Evolutionary conservation across 2,888 invertebrate species (phyloP).

Genomic region (Altica lythri): DNA sequence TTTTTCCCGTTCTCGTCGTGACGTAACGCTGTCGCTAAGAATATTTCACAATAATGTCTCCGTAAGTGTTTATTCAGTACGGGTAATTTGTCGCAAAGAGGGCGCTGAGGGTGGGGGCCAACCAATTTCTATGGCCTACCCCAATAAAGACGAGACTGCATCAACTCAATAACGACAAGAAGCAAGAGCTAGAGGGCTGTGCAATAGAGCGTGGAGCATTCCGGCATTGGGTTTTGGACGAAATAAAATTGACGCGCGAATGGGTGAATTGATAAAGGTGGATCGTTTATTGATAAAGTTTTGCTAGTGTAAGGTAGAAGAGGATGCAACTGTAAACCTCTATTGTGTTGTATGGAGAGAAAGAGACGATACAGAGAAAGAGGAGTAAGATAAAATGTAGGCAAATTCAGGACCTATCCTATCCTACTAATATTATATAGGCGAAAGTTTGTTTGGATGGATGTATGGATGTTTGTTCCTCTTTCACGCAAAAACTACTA

Average conservation of each 20-base stretch:
- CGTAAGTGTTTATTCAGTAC: slow-evolving; percentile 45
- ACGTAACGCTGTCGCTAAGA: slow-evolving; percentile 42
- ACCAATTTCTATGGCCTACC: slow-evolving; percentile 38
- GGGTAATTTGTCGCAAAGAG: slow-evolving; percentile 42
- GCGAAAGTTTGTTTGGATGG: too few relatives aligned
- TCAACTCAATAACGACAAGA: neutral
- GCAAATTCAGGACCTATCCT: too few relatives aligned
- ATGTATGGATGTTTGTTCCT: too few relatives aligned
- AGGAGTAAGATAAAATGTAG: too few relatives aligned
- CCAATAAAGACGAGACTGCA: slow-evolving; percentile 30
- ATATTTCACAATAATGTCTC: slow-evolving; percentile 46
- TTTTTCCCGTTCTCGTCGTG: slow-evolving; percentile 26
- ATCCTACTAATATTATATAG: too few relatives aligned
- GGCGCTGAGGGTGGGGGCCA: slow-evolving; percentile 30
- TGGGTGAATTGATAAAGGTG: neutral
- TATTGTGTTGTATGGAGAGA: too few relatives aligned
- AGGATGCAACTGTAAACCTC: too few relatives aligned
- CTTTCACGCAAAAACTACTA: too few relatives aligned
- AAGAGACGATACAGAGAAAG: too few relatives aligned
- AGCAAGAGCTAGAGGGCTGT: slow-evolving; percentile 8
- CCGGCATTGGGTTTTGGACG: neutral
- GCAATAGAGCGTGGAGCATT: slow-evolving; percentile 10
- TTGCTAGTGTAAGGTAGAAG: too few relatives aligned
- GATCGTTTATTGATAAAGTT: neutral
- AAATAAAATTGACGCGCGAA: slow-evolving; percentile 1